These are phyloP conservation scores for Ormyrus thymus DNA, from an alignment of 2,888 invertebrate genomes.

Conservation along the genomic window DNA sequence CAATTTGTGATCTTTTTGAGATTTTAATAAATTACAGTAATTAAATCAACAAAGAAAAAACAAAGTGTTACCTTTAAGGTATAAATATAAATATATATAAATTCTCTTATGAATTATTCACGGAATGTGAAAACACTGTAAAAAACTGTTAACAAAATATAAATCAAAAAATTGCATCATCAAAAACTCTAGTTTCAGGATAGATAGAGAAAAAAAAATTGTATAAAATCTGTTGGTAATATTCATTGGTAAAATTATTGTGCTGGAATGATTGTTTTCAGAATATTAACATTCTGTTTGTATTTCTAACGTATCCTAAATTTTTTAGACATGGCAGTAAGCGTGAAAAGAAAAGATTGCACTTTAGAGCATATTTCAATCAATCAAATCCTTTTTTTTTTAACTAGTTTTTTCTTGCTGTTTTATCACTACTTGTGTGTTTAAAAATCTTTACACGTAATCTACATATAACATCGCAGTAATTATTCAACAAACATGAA, in stretches of 20 bases:
- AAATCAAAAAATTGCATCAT: slow-evolving; percentile 36
- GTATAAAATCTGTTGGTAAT: slow-evolving; percentile 29
- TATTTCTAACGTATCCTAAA: slow-evolving; percentile 24
- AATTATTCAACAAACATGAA: slow-evolving; percentile 47
- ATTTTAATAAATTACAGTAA: slow-evolving; percentile 38
- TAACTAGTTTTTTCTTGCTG: slow-evolving; percentile 15
- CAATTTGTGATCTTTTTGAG: slow-evolving; percentile 32
- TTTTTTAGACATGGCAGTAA: slow-evolving; percentile 23
- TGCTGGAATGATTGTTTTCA: slow-evolving; percentile 45
- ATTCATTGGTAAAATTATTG: slow-evolving; percentile 43
- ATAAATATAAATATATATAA: slow-evolving; percentile 33
- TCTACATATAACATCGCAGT: slow-evolving; percentile 32
- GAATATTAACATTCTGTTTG: slow-evolving; percentile 25
- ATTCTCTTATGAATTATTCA: slow-evolving; percentile 46
- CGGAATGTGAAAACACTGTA: slow-evolving; percentile 52
- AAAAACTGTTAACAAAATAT: slow-evolving; percentile 50
- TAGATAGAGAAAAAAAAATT: neutral
- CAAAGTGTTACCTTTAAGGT: slow-evolving; percentile 22
- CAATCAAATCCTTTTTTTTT: slow-evolving; percentile 19
- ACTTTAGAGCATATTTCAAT: slow-evolving; percentile 19
- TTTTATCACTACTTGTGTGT: neutral
- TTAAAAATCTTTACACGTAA: slow-evolving; percentile 24
- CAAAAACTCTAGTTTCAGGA: slow-evolving; percentile 6
- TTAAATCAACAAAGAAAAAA: slow-evolving; percentile 51
- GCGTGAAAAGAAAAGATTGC: slow-evolving; percentile 17